Evolutionary conservation across 2,888 invertebrate genomes (phyloP), one percentile per base, ranked within the genome.

Genomic region (Lobophora halterata): DNA sequence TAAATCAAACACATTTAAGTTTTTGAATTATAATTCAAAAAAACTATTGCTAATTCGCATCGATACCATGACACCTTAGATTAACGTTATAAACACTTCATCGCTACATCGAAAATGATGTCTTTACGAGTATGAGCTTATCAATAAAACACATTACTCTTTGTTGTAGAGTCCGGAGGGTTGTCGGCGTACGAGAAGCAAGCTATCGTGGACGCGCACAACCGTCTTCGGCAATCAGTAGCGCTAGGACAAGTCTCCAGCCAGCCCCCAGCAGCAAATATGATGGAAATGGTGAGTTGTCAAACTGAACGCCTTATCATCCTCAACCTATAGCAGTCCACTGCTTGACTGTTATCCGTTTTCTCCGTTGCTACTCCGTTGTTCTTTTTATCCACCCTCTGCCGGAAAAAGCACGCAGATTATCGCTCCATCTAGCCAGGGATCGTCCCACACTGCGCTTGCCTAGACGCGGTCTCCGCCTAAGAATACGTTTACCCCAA

Each of bases 261-360:
- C 49, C 95, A 95, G 63, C 93, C 94, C 9, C 92, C 93, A 33
- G 93, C 95, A 12, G 92, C 93, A 57, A 95, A 95, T 79, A 95
- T 96, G 94, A 91, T 93, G 85, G 95, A 95, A 89, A 92, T 96
- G 90, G 94, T 94, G 79, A 76, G 89, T 54, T 33, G 18, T 10
- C 19, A 23, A n/a, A n/a, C n/a, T n/a, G n/a, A n/a, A n/a, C n/a
- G n/a, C n/a, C n/a, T n/a, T n/a, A n/a, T n/a, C n/a, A n/a, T n/a
- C n/a, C n/a, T n/a, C n/a, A n/a, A n/a, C n/a, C n/a, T n/a, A n/a
- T n/a, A n/a, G n/a, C n/a, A n/a, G n/a, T n/a, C n/a, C n/a, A n/a
- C n/a, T n/a, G n/a, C n/a, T n/a, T n/a, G n/a, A n/a, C n/a, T n/a
- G n/a, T n/a, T n/a, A n/a, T n/a, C n/a, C n/a, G n/a, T n/a, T n/a